Conservation (phyloP, 1,140 invertebrate genomes). For the Sinella curviseta region DNA sequence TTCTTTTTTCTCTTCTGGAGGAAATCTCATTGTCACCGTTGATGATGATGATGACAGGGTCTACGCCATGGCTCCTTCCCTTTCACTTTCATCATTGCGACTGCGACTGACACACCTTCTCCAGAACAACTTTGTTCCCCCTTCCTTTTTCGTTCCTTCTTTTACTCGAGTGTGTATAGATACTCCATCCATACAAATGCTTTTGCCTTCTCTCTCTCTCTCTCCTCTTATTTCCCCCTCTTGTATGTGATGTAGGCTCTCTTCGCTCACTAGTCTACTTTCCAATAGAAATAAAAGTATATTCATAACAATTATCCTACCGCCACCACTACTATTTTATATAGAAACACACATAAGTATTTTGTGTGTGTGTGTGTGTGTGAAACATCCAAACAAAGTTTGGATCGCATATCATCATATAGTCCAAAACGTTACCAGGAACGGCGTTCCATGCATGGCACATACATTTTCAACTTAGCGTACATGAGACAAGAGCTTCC, state of each 20-base stretch:
- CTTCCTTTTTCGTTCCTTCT: neutral
- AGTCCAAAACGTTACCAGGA: too few species aligned
- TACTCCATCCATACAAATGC: neutral
- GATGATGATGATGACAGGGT: slow-evolving; percentile 20
- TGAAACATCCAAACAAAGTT: too few species aligned
- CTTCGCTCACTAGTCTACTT: neutral
- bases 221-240: neutral
- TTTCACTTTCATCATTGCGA: slow-evolving; percentile 51
- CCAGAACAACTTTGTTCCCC: slow-evolving; percentile 34
- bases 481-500: too few species aligned
- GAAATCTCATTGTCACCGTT: slow-evolving; percentile 24
- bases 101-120: slow-evolving; percentile 49
- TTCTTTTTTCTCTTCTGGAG: slow-evolving; percentile 4
- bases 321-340: too few species aligned
- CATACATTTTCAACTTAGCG: too few species aligned
- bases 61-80: slow-evolving; percentile 49
- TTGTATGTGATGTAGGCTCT: neutral
- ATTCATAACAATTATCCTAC: too few species aligned
- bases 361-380: too few species aligned
- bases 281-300: too few species aligned
- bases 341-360: too few species aligned
- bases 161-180: neutral
- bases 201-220: neutral
- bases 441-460: too few species aligned
- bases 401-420: too few species aligned